phyloP scores from a whole-genome alignment of 2,797 vertebrate genomes.

The Helarctos malayanus region DNA sequence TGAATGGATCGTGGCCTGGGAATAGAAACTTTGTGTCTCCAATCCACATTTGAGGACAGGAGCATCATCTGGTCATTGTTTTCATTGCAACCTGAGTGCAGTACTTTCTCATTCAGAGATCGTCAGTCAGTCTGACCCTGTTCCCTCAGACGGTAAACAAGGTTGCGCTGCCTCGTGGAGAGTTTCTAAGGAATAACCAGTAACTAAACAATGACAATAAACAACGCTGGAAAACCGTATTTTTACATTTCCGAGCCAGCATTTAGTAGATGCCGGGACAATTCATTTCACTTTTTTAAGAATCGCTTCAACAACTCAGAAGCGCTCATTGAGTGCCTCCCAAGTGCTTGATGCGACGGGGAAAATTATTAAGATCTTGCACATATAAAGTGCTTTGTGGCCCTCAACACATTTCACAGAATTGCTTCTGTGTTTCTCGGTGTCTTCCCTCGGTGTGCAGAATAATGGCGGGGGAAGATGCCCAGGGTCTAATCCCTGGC shows the following conservation, averaged over 20 bases:
- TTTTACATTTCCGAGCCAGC: background rate
- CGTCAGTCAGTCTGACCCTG: background rate
- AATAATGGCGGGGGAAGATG: background rate
- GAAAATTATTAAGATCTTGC: background rate
- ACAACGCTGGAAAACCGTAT: background rate
- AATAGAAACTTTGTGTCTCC: background rate
- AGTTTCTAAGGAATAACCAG: background rate
- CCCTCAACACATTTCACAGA: background rate
- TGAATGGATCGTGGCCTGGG: background rate
- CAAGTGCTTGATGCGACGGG: background rate
- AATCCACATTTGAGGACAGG: no score
- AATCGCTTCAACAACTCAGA: background rate
- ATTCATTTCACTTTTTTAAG: background rate
- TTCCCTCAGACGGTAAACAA: background rate
- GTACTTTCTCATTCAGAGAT: background rate
- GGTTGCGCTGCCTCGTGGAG: background rate
- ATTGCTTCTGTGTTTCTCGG: background rate
- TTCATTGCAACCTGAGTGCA: background rate
- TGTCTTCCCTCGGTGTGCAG: background rate
- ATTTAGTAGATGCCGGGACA: background rate
- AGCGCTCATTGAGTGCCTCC: background rate
- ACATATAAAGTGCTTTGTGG: background rate
- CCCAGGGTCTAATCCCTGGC: background rate
- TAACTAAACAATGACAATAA: background rate
- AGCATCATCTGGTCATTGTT: background rate